Evolutionary conservation across 2,113 vertebrate genomes (phyloP), one percentile per base, ranked within the genome.

Genomic region (Lontra canadensis): DNA sequence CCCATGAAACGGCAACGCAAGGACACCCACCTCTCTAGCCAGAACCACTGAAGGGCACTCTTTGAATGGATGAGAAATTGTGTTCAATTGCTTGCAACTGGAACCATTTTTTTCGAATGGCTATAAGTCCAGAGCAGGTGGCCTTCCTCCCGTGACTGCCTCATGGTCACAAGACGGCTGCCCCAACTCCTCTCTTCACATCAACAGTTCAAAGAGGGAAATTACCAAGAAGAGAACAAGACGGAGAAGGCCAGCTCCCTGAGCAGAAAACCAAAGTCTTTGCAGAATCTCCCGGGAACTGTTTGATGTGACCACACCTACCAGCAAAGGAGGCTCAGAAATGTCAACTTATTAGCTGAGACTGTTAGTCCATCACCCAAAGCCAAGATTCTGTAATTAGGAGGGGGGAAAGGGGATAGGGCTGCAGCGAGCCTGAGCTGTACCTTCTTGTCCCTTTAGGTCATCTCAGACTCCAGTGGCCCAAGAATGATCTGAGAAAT

Each of bases 331-430:
- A 79, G 73, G 29, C 55, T 14, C 59, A 57, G 71, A 67, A 52
- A 78, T 1, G 61, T 12, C 26, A 25, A 39, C 20, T 85, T 39
- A 17, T 1, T 69, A 52, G 6, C 55, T 49, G 69, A 44, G 84
- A 29, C 23, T 0, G 0, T 36, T 11, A n/a, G 11, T 59, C 3
- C 17, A 8, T 7, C 13, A n/a, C 9, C 6, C 10, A 6, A 7
- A 69, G 3, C 79, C 31, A 47, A 36, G 61, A 23, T 23, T 59
- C 29, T 59, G 11, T 36, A 79, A 36, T 10, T n/a, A 44, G 80
- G 36, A 78, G 10, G 42, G 23, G 3, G 42, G 17, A 42, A 34
- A 29, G n/a, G 7, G 36, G 3, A 42, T 14, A 5, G 6, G 20
- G 52, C 47, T 17, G 39, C 39, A 25, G 6, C 7, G 18, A 59